Evolutionary conservation across 1,140 invertebrate genomes (phyloP), one percentile per base, ranked within the genome.

Genomic region (Tetraneura akinire): DNA sequence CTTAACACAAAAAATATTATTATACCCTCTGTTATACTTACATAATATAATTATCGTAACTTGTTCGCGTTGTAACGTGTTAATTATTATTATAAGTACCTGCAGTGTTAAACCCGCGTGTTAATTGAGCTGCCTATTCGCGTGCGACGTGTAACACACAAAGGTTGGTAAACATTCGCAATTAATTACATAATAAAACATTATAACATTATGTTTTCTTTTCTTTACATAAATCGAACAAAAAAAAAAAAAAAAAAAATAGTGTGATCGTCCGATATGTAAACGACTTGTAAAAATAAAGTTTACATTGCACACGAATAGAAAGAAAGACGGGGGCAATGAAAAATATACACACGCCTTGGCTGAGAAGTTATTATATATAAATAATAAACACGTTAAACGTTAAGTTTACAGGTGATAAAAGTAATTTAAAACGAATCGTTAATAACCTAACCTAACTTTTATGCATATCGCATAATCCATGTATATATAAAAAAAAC

Each of bases 341-440:
- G 16, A 62, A 42, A n/a, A 45, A 14, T 68, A 23, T 42, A 26
- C 21, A n/a, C 64, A 11, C n/a, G 32, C n/a, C 29, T 37, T 64
- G 62, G 29, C 62, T 6, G 62, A 64, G 29, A 64, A 64, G 62
- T 64, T n/a, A 32, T 32, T n/a, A n/a, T n/a, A n/a, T n/a, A 32
- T 18, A 60, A 32, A 60, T 23, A 26, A 53, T 37, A 8, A 37
- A 8, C 32, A 37, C 32, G 32, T 37, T 37, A 37, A 37, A 37
- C 32, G 8, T 37, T 37, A 37, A 8, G 8, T 3, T 37, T 37
- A 37, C 32, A 37, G 32, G 32, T 37, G 32, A 37, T 37, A 37
- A 3, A 8, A 3, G 32, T 37, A 37, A 37, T 37, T 37, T 37
- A 37, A 37, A 37, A 37, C 32, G 8, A 37, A 37, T 8, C 8